A percentile compares a stretch with the other conserved stretches of the same genome.
Conservation (phyloP, 2,888 invertebrate species). For the Balanococcus diminutus region DNA sequence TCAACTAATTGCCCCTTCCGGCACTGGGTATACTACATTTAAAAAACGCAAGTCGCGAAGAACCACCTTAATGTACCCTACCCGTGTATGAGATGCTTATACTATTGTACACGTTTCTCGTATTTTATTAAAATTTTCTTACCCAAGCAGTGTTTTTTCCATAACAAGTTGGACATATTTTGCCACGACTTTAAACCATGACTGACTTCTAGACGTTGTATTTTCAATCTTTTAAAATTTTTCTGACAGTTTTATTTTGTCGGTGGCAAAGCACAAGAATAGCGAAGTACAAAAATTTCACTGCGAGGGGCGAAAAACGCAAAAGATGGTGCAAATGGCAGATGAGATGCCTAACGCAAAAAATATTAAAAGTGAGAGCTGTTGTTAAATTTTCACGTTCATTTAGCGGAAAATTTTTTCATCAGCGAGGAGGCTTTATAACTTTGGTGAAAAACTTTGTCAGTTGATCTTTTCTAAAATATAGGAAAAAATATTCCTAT, state of each 20-base stretch:
- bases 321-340: not conserved
- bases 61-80: not conserved
- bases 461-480: not conserved
- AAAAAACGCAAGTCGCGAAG: too few species aligned
- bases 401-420: conserved; percentile 35
- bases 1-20: too few species aligned
- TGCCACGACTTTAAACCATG: conserved; percentile 19
- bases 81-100: not conserved
- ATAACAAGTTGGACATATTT: not conserved
- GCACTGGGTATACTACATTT: too few species aligned
- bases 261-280: not conserved
- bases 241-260: conserved; percentile 6
- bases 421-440: not conserved
- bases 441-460: conserved; percentile 3
- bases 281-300: not conserved
- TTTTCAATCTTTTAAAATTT: conserved; percentile 20
- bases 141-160: not conserved
- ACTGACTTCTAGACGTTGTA: not conserved
- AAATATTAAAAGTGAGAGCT: conserved; percentile 29
- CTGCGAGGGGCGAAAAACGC: not conserved
- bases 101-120: not conserved
- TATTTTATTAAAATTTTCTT: conserved; percentile 1
- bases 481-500: not conserved
- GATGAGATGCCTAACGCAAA: conserved; percentile 14
- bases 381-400: conserved; percentile 27